Percentiles rank a stretch among this genome's conserved stretches.
Evolutionary conservation across 2,113 vertebrate species (phyloP).

Genomic region (Oreochromis niloticus): DNA sequence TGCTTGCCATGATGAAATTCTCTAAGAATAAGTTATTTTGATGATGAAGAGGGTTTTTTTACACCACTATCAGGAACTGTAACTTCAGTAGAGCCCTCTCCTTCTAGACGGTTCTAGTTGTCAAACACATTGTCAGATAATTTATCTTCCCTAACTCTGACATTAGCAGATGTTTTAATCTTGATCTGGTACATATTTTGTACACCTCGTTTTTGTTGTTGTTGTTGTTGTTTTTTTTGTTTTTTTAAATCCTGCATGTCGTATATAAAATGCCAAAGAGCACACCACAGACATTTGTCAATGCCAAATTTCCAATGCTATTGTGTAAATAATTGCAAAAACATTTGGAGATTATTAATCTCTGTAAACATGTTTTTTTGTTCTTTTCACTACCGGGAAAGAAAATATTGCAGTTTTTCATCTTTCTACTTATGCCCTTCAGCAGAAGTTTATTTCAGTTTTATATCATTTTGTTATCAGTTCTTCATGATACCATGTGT

Average conservation of each 20-base stretch:
- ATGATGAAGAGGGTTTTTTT: not conserved
- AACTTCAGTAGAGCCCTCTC: not conserved
- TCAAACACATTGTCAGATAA: not conserved
- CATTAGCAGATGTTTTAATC: not conserved
- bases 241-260: not conserved
- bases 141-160: not conserved
- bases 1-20: not conserved
- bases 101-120: not conserved
- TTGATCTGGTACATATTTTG: not conserved
- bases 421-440: not conserved
- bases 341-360: not conserved
- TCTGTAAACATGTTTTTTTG: not conserved
- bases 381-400: not conserved
- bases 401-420: not conserved
- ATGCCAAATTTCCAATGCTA: not conserved
- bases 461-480: not conserved
- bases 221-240: fast-evolving
- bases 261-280: not conserved
- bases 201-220: too few species aligned
- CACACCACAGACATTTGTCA: not conserved
- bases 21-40: not conserved
- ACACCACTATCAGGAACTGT: not conserved
- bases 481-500: not conserved
- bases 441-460: not conserved
- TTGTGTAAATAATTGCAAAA: not conserved